phyloP scores from a whole-genome alignment of 2,797 vertebrate genomes.

The Calcarius lapponicus region DNA sequence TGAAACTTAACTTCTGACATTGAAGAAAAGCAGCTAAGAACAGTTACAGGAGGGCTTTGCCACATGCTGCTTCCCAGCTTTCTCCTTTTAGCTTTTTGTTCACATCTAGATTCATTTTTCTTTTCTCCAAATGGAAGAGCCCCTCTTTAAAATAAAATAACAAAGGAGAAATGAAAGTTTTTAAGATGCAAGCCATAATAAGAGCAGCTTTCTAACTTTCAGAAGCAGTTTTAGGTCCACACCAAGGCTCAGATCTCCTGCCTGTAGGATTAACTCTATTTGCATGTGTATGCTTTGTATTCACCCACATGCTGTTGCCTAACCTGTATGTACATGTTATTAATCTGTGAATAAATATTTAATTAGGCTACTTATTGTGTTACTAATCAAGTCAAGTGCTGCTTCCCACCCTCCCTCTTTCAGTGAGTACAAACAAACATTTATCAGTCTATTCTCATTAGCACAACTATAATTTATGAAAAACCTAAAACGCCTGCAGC shows the following conservation, averaged over 20 bases:
- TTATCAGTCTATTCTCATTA: conserved; percentile 73
- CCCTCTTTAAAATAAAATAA: not conserved
- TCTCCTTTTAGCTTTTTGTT: not conserved
- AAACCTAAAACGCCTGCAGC: conserved; percentile 50
- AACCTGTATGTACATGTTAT: conserved; percentile 73
- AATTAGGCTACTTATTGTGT: conserved; percentile 73
- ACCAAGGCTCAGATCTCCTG: conserved; percentile 52
- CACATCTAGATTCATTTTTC: not conserved
- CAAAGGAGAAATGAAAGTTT: not conserved
- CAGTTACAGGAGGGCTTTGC: not conserved
- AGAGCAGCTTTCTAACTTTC: not conserved
- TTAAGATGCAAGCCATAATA: not conserved
- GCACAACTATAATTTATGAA: conserved; percentile 69
- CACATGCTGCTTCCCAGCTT: not conserved
- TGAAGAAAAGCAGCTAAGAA: not conserved
- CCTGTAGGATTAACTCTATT: conserved; percentile 66
- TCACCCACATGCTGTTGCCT: conserved; percentile 70
- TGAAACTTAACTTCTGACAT: not conserved
- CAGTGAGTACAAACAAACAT: conserved; percentile 69
- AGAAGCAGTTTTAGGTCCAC: conserved; percentile 30
- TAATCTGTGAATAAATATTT: conserved; percentile 75
- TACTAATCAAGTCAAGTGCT: conserved; percentile 74
- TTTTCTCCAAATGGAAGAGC: not conserved
- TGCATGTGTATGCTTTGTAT: conserved; percentile 66
- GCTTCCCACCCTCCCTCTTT: conserved; percentile 69